phyloP scores from a whole-genome alignment of 2,888 invertebrate genomes.

The Drosophila ezoana region DNA sequence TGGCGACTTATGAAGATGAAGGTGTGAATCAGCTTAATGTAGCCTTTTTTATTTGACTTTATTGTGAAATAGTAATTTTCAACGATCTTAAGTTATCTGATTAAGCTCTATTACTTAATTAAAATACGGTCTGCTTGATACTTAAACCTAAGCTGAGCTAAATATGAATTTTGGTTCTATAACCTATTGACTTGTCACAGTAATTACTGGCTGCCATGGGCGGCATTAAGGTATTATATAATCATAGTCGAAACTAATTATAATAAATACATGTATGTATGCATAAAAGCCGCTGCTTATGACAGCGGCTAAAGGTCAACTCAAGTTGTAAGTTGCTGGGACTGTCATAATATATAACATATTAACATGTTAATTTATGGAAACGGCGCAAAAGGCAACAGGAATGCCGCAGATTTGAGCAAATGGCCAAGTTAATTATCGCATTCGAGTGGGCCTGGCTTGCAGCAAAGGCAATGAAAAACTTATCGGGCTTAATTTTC shows the following conservation, averaged over 20 bases:
- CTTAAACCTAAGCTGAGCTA: conserved; percentile 1
- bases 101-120: neutral
- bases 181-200: conserved; percentile 8
- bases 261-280: conserved; percentile 29
- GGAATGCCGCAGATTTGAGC: conserved; percentile 11
- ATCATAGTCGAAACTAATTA: conserved; percentile 64
- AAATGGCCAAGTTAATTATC: conserved; percentile 72
- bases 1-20: no score
- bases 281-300: conserved; percentile 30
- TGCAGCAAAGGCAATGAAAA: conserved; percentile 43
- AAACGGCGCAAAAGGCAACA: conserved; percentile 9
- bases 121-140: neutral
- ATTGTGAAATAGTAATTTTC: no score
- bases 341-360: conserved; percentile 63
- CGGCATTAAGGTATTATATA: conserved; percentile 38
- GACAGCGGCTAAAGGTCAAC: conserved; percentile 12
- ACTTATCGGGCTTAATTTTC: conserved; percentile 63
- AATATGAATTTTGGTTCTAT: conserved; percentile 12
- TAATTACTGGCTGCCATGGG: conserved; percentile 35
- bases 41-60: no score
- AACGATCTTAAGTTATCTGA: neutral
- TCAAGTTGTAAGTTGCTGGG: conserved; percentile 31
- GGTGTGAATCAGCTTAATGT: neutral
- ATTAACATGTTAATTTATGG: conserved; percentile 72
- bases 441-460: conserved; percentile 26